Conservation (phyloP, 2,113 vertebrate species). For the Saccopteryx bilineata region DNA sequence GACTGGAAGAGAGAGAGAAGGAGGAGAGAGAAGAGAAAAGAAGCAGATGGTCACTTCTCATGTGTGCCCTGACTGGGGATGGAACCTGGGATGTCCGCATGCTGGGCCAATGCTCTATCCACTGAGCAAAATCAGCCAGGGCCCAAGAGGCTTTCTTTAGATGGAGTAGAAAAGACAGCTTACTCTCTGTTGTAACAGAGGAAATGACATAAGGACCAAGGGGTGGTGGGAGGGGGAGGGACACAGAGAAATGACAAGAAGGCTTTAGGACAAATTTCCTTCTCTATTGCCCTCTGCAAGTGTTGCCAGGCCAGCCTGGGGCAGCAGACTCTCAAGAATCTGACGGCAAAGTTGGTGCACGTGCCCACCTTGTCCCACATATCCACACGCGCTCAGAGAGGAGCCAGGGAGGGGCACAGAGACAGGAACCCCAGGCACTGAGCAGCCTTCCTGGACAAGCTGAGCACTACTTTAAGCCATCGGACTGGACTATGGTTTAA, state of each 20-base stretch:
- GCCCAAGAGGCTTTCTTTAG: neutral
- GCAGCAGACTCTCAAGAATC: neutral
- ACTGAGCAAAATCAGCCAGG: no score
- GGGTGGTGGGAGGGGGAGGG: no score
- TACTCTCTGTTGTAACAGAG: neutral
- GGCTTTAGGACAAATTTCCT: rapidly evolving
- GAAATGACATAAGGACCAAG: neutral
- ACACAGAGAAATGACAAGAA: neutral
- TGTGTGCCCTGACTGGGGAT: no score
- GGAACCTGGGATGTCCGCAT: no score
- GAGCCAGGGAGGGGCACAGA: neutral
- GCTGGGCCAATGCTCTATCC: no score
- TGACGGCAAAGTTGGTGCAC: neutral
- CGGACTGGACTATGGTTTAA: slow-evolving; percentile 67
- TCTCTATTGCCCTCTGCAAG: neutral
- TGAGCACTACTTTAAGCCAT: slow-evolving; percentile 20
- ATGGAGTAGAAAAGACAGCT: neutral
- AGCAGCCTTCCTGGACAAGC: neutral
- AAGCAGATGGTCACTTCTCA: no score
- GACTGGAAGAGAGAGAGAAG: no score
- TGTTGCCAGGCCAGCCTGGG: neutral
- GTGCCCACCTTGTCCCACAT: rapidly evolving
- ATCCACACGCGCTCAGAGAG: neutral
- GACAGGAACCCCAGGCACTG: neutral
- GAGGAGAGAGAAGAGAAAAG: no score